Evolutionary conservation across 92 coral and sea anemone genomes (phyloP).

Genomic region (Porites cylindrica): DNA sequence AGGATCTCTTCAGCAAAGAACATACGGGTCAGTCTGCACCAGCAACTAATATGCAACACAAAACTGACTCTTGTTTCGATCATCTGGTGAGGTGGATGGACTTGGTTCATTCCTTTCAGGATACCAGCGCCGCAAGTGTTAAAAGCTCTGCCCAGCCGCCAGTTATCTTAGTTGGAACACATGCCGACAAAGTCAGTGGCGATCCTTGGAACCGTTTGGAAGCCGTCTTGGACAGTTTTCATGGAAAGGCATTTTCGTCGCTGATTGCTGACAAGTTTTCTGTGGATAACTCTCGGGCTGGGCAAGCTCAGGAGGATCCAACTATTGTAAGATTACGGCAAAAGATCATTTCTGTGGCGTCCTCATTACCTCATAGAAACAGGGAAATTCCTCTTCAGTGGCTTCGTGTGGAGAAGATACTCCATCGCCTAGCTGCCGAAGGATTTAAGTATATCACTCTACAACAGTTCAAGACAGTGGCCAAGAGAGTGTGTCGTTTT

Average conservation of each 20-base stretch:
- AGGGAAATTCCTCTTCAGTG: slow-evolving; percentile 46
- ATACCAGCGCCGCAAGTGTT: neutral
- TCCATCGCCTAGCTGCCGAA: slow-evolving; percentile 15
- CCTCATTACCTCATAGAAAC: slow-evolving; percentile 36
- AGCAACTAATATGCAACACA: neutral
- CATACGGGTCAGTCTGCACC: slow-evolving; percentile 4
- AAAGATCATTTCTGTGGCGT: slow-evolving; percentile 28
- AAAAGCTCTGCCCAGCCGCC: slow-evolving; percentile 24
- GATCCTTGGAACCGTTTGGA: slow-evolving; percentile 46
- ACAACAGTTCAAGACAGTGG: slow-evolving; percentile 3
- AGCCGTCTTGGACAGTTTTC: slow-evolving; percentile 30
- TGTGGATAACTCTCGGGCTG: slow-evolving; percentile 51
- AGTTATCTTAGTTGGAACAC: slow-evolving; percentile 54
- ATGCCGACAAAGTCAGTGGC: slow-evolving; percentile 41
- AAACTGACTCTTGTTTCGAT: slow-evolving; percentile 25
- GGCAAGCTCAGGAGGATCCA: slow-evolving; percentile 37
- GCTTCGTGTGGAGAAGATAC: slow-evolving; percentile 51
- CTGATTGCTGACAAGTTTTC: slow-evolving; percentile 40
- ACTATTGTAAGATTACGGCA: slow-evolving; percentile 21
- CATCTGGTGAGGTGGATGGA: slow-evolving; percentile 53
- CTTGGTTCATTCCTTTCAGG: slow-evolving; percentile 45
- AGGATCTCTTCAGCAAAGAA: slow-evolving; percentile 17
- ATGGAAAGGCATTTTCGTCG: slow-evolving; percentile 26
- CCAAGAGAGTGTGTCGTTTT: slow-evolving; percentile 31
- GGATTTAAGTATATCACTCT: slow-evolving; percentile 35